A percentile compares a stretch with the other conserved stretches of the same genome.
Conservation (phyloP, 1,140 invertebrate species). For the Venturia canescens region DNA sequence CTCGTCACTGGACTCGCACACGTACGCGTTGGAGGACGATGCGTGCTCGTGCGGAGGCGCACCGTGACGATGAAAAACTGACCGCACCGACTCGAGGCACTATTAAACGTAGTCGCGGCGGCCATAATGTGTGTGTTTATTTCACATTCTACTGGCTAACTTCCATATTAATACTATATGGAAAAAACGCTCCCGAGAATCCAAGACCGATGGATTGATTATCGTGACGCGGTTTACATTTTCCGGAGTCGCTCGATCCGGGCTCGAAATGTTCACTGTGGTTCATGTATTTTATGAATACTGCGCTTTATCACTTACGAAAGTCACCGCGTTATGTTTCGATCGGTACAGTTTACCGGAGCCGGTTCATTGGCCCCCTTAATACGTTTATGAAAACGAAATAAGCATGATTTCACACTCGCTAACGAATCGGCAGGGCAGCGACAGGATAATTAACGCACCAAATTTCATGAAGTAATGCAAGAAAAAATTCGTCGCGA, state of each 20-base stretch:
- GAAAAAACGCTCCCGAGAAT: background rate
- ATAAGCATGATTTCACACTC: too few relatives aligned
- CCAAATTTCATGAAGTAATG: too few relatives aligned
- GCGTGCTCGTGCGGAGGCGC: conserved; percentile 8
- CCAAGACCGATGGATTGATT: background rate
- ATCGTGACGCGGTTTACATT: background rate
- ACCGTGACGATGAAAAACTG: conserved; percentile 39
- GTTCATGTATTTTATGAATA: too few relatives aligned
- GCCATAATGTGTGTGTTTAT: background rate
- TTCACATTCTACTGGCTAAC: background rate
- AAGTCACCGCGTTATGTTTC: too few relatives aligned
- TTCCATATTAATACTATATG: background rate
- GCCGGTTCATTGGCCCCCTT: too few relatives aligned
- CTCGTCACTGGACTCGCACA: background rate
- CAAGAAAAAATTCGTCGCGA: too few relatives aligned
- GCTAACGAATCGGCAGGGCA: too few relatives aligned
- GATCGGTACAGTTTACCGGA: too few relatives aligned
- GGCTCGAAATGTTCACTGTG: too few relatives aligned
- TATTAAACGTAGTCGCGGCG: background rate
- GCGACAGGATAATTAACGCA: too few relatives aligned
- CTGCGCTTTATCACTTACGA: too few relatives aligned
- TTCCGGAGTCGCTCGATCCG: background rate
- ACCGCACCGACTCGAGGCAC: conserved; percentile 15
- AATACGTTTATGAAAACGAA: too few relatives aligned
- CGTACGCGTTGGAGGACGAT: background rate